Evolutionary conservation across 2,888 invertebrate genomes (phyloP).

Genomic region (Fragum whitleyi): DNA sequence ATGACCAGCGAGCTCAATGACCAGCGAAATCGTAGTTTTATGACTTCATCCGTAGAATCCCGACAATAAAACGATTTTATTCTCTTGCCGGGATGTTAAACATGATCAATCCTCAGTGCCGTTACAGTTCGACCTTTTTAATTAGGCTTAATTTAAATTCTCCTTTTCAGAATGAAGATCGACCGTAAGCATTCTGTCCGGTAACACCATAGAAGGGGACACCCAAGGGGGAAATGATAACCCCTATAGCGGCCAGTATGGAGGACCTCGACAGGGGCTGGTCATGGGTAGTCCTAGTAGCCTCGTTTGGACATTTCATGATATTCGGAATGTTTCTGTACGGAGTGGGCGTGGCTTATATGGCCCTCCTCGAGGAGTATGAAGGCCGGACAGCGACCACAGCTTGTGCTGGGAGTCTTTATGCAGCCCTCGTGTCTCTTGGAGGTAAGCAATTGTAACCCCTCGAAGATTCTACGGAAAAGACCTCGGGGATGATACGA

Average conservation of each 20-base stretch:
- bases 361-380: conserved; percentile 58
- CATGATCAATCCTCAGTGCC: no score
- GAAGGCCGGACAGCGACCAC: conserved; percentile 50
- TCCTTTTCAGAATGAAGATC: no score
- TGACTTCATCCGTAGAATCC: no score
- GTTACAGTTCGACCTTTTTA: no score
- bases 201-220: not conserved
- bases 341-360: conserved; percentile 58
- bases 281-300: conserved; percentile 66
- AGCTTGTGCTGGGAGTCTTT: conserved; percentile 63
- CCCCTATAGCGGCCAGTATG: conserved; percentile 55
- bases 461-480: no score
- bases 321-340: conserved; percentile 62
- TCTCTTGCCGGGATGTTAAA: no score
- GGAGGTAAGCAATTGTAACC: conserved; percentile 62
- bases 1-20: no score
- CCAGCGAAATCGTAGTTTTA: no score
- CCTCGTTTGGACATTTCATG: conserved; percentile 62
- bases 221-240: conserved; percentile 17
- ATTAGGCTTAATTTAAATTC: no score
- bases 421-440: conserved; percentile 58
- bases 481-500: no score
- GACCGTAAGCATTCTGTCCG: not conserved
- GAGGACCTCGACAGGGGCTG: conserved; percentile 65
- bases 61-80: no score